Evolutionary conservation across 2,888 invertebrate species (phyloP), one percentile per base, ranked within the genome.

Genomic region (Sabatieria punctata): DNA sequence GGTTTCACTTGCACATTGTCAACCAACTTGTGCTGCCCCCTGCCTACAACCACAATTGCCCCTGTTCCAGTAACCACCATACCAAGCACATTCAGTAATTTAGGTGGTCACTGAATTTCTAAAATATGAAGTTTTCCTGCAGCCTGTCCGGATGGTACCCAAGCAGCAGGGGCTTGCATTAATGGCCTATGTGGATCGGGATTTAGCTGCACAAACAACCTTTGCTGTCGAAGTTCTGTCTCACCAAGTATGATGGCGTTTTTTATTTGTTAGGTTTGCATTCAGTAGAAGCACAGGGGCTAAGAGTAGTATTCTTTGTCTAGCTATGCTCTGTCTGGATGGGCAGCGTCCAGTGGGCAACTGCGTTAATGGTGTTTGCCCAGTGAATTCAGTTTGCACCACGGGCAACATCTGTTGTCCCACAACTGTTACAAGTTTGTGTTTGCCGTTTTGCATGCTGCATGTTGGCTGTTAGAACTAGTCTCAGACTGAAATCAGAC

Each of bases 121-220:
- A 13, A 33, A 33, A 33, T 13, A 33, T 21, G 15, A 47, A 47
- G 19, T 27, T 22, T 24, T 47, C 30, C 24, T 47, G 47, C 48
- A 30, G 57, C 61, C 25, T 63, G 63, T 52, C 54, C 61, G 15
- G 63, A 63, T 51, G 60, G 61, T 43, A 59, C 60, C 18, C 61
- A 63, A 47, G 60, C 62, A 8, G 63, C 60, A 24, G 62, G 64
- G 45, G 58, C 58, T 23, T 64, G 64, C 45, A 61, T 64, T 41
- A 61, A 60, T 53, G 60, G 61, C 37, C 56, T 55, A 30, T 64
- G 64, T 52, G 61, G 61, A 39, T 52, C 54, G 26, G 63, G 63
- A 43, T 64, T 62, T 56, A 58, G 57, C 36, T 64, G 64, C 55
- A 53, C 52, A 40, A 61, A 61, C 48, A 60, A 61, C 15, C 54